These are phyloP conservation scores for Sympetrum striolatum DNA, from an alignment of 2,888 invertebrate genomes.

Conservation along the genomic window DNA sequence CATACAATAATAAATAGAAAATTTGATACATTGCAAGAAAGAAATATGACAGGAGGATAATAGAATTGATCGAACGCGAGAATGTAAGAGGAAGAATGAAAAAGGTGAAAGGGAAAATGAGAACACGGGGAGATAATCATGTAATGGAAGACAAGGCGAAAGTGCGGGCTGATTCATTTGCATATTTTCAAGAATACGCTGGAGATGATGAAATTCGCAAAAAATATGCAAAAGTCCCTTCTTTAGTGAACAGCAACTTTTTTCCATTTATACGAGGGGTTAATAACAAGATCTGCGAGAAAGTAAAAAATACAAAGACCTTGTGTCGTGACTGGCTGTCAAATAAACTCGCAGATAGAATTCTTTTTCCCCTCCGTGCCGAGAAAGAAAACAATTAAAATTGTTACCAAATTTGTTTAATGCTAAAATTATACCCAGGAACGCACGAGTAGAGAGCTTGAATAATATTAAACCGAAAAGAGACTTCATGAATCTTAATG, in stretches of 20 bases:
- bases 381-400: neutral
- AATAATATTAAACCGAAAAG: neutral
- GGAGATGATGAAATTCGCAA: neutral
- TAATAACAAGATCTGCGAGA: constrained; percentile 28
- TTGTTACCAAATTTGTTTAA: neutral
- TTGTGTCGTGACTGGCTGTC: constrained; percentile 7
- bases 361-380: neutral
- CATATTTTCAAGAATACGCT: constrained; percentile 23
- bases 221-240: neutral
- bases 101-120: neutral
- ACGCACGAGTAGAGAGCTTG: neutral
- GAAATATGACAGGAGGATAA: too few species aligned
- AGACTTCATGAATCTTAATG: neutral
- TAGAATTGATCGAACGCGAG: too few species aligned
- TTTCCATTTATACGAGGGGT: neutral
- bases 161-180: constrained; percentile 5
- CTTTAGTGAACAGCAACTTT: neutral
- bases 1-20: too few species aligned
- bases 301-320: neutral
- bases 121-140: too few species aligned
- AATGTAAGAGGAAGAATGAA: neutral
- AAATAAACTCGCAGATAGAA: constrained; percentile 20
- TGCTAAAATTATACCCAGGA: neutral
- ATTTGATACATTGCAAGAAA: too few species aligned
- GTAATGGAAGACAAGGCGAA: neutral